Percentiles rank a stretch among this genome's conserved stretches.
phyloP scores from a whole-genome alignment of 2,888 invertebrate species.

The Meliscaeva auricollis region DNA sequence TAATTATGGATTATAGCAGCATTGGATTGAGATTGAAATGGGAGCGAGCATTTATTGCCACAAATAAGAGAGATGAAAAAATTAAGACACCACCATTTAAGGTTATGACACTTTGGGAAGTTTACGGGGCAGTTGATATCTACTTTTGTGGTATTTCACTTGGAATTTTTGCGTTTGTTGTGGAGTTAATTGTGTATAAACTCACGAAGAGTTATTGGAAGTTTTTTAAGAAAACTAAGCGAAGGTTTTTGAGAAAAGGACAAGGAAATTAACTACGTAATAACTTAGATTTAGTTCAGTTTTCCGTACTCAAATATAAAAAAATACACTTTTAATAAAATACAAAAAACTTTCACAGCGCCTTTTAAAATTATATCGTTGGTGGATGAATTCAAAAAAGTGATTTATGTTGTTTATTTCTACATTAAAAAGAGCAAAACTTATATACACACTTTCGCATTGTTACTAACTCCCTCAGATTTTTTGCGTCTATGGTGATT shows the following conservation, averaged over 20 bases:
- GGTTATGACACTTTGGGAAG: slow-evolving; percentile 31
- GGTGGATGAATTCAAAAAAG: no score
- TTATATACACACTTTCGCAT: no score
- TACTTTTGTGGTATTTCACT: background rate
- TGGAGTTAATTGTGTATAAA: background rate
- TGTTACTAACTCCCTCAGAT: no score
- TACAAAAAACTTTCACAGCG: no score
- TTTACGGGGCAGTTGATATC: slow-evolving; percentile 20
- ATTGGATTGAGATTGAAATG: slow-evolving; percentile 79
- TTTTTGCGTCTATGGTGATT: no score
- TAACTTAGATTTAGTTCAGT: no score
- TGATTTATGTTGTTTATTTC: no score
- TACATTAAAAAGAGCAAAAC: no score
- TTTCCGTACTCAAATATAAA: no score
- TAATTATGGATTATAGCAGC: slow-evolving; percentile 77
- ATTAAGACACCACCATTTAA: background rate
- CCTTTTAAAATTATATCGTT: no score
- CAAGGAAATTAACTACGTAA: no score
- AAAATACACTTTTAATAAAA: no score
- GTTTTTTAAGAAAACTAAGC: background rate
- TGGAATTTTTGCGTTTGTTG: background rate
- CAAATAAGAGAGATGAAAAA: background rate
- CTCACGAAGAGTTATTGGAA: background rate
- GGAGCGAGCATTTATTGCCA: slow-evolving; percentile 71
- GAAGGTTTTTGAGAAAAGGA: background rate